Evolutionary conservation across 1,140 invertebrate species (phyloP), one percentile per base, ranked within the genome.

Genomic region (Patella vulgata): DNA sequence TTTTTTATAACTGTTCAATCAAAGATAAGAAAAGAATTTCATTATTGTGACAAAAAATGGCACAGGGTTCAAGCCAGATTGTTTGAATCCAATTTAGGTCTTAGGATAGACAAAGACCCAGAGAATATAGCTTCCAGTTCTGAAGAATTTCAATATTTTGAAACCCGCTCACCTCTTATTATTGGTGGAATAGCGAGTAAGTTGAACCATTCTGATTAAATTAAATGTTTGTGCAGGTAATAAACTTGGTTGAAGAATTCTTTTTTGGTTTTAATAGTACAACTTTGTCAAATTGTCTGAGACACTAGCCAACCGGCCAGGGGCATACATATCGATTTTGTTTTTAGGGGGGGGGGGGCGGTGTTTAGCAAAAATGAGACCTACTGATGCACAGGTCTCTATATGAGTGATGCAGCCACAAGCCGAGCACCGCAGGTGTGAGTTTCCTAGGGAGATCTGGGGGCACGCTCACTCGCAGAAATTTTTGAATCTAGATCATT

Each of bases 131-230:
- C 66, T 88, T 75, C 75, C 48, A 71, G 58, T 57, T 43, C 31
- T 1, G 75, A 82, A 59, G 68, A 67, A 21, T 82, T 87, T 30
- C 86, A 87, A 4, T 75, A 80, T 40, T 81, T 82, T 1, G 81
- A 80, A 36, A 88, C 86, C 6, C 84, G 86, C 54, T 88, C 88
- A 66, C 89, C 92, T 23, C 84, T 96, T 0, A 94, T 92, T 69
- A 90, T 96, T 72, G 94, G 92, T 43, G 94, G 94, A 46, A 78
- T 95, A 75, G 92, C 93, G 85, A 92, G 94, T 95, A 79, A 74
- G 54, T 52, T 17, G 42, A 30, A 14, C n/a, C n/a, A n/a, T n/a
- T n/a, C n/a, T n/a, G n/a, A n/a, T n/a, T n/a, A n/a, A n/a, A n/a
- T n/a, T n/a, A n/a, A n/a, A n/a, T n/a, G n/a, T n/a, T n/a, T n/a